Percentiles rank a stretch among this genome's conserved stretches.
phyloP scores from a whole-genome alignment of 2,797 vertebrate species.

The Danionella dracula region DNA sequence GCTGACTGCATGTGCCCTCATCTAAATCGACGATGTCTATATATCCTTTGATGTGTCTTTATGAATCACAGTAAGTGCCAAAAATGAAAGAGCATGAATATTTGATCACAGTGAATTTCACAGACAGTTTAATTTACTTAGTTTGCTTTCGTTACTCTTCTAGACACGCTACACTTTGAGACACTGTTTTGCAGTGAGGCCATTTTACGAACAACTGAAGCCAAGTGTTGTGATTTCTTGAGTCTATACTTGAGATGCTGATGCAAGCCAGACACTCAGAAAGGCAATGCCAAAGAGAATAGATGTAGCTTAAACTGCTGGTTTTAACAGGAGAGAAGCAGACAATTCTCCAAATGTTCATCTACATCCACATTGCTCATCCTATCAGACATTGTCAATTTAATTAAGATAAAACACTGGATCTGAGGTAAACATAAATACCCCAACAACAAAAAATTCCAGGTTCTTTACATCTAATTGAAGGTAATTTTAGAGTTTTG shows the following conservation, averaged over 20 bases:
- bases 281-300: conserved; percentile 42
- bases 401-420: too few species aligned
- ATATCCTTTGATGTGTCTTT: conserved; percentile 38
- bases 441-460: too few species aligned
- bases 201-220: conserved; percentile 4
- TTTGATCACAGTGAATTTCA: conserved; percentile 43
- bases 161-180: conserved; percentile 21
- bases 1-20: conserved; percentile 16
- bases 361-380: background rate
- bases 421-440: too few species aligned
- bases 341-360: conserved; percentile 15
- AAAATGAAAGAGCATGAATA: conserved; percentile 48
- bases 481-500: too few species aligned
- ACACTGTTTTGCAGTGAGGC: conserved; percentile 20
- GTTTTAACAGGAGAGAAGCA: conserved; percentile 26
- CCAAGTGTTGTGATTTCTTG: conserved; percentile 35
- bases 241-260: conserved; percentile 43
- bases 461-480: too few species aligned
- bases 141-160: conserved; percentile 48
- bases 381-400: too few species aligned
- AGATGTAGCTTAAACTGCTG: conserved; percentile 27
- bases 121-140: conserved; percentile 46
- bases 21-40: conserved; percentile 25
- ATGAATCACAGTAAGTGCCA: conserved; percentile 45
- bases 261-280: conserved; percentile 43